Evolutionary conservation across 2,797 vertebrate species (phyloP).

Genomic region (Helarctos malayanus): DNA sequence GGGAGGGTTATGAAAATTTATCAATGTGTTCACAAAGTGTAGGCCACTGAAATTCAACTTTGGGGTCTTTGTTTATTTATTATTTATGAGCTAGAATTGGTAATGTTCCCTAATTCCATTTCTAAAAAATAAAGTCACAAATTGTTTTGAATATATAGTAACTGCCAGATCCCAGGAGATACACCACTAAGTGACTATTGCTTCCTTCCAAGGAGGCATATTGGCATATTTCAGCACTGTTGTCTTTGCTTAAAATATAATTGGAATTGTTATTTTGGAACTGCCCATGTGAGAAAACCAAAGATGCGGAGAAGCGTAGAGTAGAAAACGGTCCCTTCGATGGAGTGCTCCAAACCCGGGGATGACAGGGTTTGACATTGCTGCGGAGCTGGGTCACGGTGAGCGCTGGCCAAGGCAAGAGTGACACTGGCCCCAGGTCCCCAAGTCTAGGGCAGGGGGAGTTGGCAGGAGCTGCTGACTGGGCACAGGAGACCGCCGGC

Average conservation of each 20-base stretch:
- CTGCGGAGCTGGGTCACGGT: not conserved
- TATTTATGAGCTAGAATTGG: too few species aligned
- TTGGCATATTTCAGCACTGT: rapidly evolving
- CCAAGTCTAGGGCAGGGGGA: not conserved
- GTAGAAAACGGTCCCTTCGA: not conserved
- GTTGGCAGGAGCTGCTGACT: not conserved
- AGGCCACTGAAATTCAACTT: not conserved
- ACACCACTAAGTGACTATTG: rapidly evolving
- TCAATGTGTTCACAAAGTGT: not conserved
- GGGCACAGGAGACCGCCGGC: not conserved
- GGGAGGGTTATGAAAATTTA: not conserved
- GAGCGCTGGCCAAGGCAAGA: not conserved
- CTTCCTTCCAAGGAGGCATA: not conserved
- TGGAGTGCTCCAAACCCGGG: not conserved
- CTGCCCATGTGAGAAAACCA: not conserved
- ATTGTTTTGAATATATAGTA: not conserved
- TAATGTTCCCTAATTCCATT: not conserved
- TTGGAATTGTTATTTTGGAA: not conserved
- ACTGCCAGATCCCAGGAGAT: not conserved
- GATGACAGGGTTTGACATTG: not conserved
- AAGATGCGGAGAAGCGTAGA: rapidly evolving
- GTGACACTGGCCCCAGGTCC: not conserved
- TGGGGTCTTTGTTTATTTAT: not conserved
- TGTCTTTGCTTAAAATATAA: not conserved
- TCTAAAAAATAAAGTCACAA: not conserved